phyloP scores from a whole-genome alignment of 2,113 vertebrate genomes.

The Cranoglanis bouderius region DNA sequence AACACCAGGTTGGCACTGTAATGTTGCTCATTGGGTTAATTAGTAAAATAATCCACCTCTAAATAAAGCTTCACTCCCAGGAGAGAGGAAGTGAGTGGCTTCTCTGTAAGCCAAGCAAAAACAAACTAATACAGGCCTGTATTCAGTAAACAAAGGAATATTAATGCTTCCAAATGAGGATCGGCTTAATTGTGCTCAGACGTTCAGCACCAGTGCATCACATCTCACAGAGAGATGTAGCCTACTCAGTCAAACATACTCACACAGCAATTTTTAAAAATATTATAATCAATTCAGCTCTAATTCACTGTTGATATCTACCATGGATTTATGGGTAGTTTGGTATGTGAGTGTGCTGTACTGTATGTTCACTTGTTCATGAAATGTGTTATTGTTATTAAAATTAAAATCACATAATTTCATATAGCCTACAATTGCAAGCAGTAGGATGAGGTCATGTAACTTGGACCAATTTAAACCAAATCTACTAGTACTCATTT shows the following conservation, averaged over 20 bases:
- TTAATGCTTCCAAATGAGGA: slow-evolving; percentile 38
- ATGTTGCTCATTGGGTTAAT: slow-evolving; percentile 9
- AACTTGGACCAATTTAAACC: background rate
- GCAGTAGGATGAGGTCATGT: background rate
- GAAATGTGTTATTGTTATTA: background rate
- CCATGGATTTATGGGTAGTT: background rate
- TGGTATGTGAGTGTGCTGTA: background rate
- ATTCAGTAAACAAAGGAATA: slow-evolving; percentile 44
- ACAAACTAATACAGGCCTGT: slow-evolving; percentile 25
- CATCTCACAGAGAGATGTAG: background rate
- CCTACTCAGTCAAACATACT: background rate
- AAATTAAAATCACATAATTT: background rate
- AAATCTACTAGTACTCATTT: background rate
- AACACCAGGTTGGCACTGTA: slow-evolving; percentile 23
- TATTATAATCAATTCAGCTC: background rate
- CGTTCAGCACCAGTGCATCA: slow-evolving; percentile 9
- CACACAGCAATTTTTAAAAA: background rate
- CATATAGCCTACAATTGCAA: background rate
- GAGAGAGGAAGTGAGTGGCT: slow-evolving; percentile 39
- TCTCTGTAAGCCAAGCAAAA: slow-evolving; percentile 25
- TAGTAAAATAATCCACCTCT: slow-evolving; percentile 40
- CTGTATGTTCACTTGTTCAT: background rate
- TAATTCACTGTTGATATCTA: background rate
- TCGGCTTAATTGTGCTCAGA: slow-evolving; percentile 30
- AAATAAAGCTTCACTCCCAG: slow-evolving; percentile 34